Percentiles rank a stretch among this genome's conserved stretches.
Evolutionary conservation across 2,888 invertebrate species (phyloP).

Genomic region (Drosophila nigritarsus): DNA sequence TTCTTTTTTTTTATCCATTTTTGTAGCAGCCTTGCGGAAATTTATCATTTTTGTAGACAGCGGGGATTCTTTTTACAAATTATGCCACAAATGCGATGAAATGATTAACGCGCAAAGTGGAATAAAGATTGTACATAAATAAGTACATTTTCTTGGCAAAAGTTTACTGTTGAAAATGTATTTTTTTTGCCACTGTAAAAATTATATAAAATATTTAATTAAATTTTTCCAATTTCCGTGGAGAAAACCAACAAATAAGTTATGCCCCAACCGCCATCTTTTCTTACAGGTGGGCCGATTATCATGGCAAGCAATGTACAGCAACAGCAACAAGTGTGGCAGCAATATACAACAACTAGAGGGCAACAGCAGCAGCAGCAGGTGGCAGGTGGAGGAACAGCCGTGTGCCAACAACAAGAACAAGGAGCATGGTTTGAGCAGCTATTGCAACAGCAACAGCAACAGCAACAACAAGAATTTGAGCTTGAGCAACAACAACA

Average conservation of each 20-base stretch:
- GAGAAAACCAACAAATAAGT: constrained; percentile 4
- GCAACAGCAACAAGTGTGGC: constrained; percentile 72
- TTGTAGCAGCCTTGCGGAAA: neutral
- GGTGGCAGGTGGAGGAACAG: constrained; percentile 12
- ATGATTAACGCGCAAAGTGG: constrained; percentile 2
- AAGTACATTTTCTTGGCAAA: neutral
- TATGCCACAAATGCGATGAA: constrained; percentile 31
- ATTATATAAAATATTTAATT: neutral
- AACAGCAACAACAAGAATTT: constrained; percentile 16
- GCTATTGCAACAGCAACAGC: constrained; percentile 37
- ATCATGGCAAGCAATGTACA: constrained; percentile 85
- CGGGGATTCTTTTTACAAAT: constrained; percentile 28
- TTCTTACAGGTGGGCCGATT: constrained; percentile 82
- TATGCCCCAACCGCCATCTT: neutral
- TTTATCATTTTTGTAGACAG: constrained; percentile 35
- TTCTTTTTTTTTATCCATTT: neutral
- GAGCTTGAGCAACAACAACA: constrained; percentile 16
- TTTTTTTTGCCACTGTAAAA: constrained; percentile 7
- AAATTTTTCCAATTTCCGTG: constrained; percentile 22
- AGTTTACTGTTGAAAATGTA: neutral
- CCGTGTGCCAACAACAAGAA: constrained; percentile 27
- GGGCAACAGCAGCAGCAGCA: constrained; percentile 38
- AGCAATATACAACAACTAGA: constrained; percentile 60
- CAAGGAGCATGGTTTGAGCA: constrained; percentile 44
- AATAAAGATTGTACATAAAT: neutral